Base-by-base conservation (phyloP, 2,888 invertebrate species). In the Eulithis testata region DNA sequence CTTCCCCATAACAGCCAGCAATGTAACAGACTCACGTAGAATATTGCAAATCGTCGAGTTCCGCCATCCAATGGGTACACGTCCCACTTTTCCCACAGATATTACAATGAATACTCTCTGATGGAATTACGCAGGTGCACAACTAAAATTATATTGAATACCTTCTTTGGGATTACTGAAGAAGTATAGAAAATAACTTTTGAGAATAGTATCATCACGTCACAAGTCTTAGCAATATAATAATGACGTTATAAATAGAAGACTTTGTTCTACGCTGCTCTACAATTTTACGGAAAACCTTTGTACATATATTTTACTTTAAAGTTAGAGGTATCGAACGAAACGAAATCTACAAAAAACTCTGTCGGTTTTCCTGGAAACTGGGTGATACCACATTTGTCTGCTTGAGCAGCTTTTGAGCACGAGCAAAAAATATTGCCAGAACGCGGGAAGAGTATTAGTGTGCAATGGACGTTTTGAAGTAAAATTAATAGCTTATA, bases 401-500 rank as follows among this genome's bases (percentile, higher is more conserved):
- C 52, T 51, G 55, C 56, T 55, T 45, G 54, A 54, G 63, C 37
- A 21, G 58, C 57, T 52, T 55, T 49, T 52, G 9, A 54, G 58
- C 27, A 43, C 11, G 49, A 56, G 52, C 49, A 68, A 63, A 69
- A 71, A 69, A 67, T 70, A 66, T 61, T 45, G 54, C 49, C 56
- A 52, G 44, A 59, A 43, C 58, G 57, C 47, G 51, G 50, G 53
- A 63, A 59, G 55, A 68, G 65, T 63, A 65, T 55, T 63, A 65
- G 62, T 61, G 56, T 71, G 72, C 60, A 72, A 68, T 64, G 65
- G 68, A 67, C 68, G 71, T 73, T 71, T 68, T 71, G 75, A 76
- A 79, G 73, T 65, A 71, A 80, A 82, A 78, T 76, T 77, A 81
- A 79, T 78, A 74, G 77, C 74, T 73, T 70, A n/a, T n/a, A 73